Evolutionary conservation across 2,888 invertebrate species (phyloP).

Genomic region (Malthinus flaveolus): DNA sequence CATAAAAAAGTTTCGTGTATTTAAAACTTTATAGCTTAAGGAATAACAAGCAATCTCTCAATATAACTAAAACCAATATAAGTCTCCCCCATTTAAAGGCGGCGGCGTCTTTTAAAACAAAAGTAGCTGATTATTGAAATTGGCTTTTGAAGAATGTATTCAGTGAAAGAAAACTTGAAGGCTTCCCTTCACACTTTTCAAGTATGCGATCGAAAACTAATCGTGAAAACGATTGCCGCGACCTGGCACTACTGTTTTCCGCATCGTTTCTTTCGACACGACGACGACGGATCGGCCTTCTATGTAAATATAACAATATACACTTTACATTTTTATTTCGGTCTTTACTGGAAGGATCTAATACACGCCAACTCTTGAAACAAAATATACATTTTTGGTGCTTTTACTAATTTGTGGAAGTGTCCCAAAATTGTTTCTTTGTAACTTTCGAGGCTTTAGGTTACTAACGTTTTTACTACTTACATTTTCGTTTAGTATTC

Average conservation of each 20-base stretch:
- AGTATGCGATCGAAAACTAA: constrained; percentile 31
- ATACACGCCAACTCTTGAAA: too few relatives aligned
- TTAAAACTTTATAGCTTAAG: constrained; percentile 10
- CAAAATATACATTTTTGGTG: too few relatives aligned
- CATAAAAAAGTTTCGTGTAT: constrained; percentile 11
- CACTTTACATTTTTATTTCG: background rate
- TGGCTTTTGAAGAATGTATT: constrained; percentile 23
- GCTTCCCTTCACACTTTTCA: constrained; percentile 25
- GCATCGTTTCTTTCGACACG: constrained; percentile 8
- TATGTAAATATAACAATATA: constrained; percentile 9
- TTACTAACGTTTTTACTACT: too few relatives aligned
- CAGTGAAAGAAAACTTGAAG: constrained; percentile 19
- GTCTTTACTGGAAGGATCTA: too few relatives aligned
- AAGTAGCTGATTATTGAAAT: constrained; percentile 29
- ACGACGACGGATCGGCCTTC: constrained; percentile 9
- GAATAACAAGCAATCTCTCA: constrained; percentile 16
- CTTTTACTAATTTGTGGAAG: too few relatives aligned
- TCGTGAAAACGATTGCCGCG: constrained; percentile 26
- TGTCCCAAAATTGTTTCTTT: too few relatives aligned
- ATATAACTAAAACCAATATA: constrained; percentile 27
- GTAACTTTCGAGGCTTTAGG: too few relatives aligned
- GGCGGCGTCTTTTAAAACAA: constrained; percentile 26
- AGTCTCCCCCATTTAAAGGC: constrained; percentile 14
- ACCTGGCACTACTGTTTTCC: constrained; percentile 27
- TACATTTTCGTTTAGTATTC: too few relatives aligned